Conservation (phyloP, 2,797 vertebrate genomes). For the Morelia viridis region DNA sequence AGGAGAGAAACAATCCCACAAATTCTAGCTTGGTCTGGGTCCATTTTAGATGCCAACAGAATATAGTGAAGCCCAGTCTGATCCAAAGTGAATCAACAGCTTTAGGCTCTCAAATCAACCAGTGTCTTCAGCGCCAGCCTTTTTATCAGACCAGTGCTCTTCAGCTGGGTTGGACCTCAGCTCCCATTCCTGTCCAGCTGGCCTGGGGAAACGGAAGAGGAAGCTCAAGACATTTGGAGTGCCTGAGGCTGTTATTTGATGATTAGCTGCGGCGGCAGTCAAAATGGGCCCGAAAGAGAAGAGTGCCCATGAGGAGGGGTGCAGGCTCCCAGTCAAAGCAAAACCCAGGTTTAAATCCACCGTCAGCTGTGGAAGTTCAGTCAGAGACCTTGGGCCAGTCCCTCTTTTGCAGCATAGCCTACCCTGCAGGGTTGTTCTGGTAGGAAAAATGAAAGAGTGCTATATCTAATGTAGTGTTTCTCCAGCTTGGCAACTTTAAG, state of each 20-base stretch:
- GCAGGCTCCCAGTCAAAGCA: neutral
- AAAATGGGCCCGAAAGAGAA: neutral
- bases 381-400: neutral
- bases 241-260: neutral
- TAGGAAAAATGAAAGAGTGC: neutral
- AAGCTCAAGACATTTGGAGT: neutral
- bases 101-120: neutral
- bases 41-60: neutral
- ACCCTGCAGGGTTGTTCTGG: neutral
- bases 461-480: neutral
- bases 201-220: neutral
- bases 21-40: neutral
- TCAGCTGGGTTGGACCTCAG: neutral
- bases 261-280: too few species aligned
- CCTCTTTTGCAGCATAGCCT: neutral
- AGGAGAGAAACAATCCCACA: neutral
- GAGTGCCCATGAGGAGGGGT: too few species aligned
- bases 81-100: neutral
- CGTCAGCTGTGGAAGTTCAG: neutral
- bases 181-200: neutral
- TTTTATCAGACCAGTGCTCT: neutral
- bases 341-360: neutral
- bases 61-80: neutral
- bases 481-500: too few species aligned
- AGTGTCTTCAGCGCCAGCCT: neutral